These are phyloP conservation scores for Melanerpes aurifrons DNA, from an alignment of 2,113 vertebrate genomes.

Conservation along the genomic window DNA sequence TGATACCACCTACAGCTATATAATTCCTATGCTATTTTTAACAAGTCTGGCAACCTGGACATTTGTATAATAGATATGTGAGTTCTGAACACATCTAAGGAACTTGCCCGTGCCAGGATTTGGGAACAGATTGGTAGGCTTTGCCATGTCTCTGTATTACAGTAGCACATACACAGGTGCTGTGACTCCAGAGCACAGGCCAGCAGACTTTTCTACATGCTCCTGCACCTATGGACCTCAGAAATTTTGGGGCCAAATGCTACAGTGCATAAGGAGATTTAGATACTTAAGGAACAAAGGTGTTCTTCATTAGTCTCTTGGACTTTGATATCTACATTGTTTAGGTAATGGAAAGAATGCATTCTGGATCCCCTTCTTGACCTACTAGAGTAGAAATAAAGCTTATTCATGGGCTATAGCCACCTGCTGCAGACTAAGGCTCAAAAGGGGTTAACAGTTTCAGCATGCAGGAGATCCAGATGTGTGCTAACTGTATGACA, in stretches of 20 bases:
- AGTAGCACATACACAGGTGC: background rate
- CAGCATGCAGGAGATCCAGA: background rate
- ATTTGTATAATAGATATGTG: background rate
- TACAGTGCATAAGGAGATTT: background rate
- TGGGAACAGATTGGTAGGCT: background rate
- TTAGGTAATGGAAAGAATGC: background rate
- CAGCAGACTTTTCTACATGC: background rate
- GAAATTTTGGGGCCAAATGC: background rate
- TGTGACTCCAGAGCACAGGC: background rate
- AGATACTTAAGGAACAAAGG: background rate
- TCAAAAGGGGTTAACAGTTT: constrained; percentile 18
- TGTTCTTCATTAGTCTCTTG: background rate
- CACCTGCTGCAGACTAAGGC: background rate
- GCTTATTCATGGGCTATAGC: background rate
- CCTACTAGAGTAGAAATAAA: background rate
- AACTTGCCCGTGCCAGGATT: background rate
- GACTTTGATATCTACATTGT: background rate
- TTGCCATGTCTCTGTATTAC: background rate
- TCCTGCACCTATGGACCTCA: background rate
- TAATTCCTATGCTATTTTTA: background rate
- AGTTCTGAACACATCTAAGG: background rate
- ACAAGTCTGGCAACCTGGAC: background rate
- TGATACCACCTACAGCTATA: background rate
- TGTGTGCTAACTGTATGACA: background rate
- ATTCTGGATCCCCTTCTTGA: background rate